These are phyloP conservation scores for human DNA, from an alignment of 2,113 vertebrate genomes.

Conservation along the genomic window GRCh38 chr16:86003001-86003500, in stretches of 20 bases:
- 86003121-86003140: accelerated
- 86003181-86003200: neutral
- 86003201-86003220: neutral
- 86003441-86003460: neutral
- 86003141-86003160: neutral
- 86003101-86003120: neutral
- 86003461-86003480: neutral
- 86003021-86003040: neutral
- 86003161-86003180: neutral
- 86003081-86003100: neutral
- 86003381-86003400: neutral
- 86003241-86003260: neutral
- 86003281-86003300: neutral
- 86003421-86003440: neutral
- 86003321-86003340: neutral
- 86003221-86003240: neutral
- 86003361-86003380: neutral
- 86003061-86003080: neutral
- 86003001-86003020: accelerated
- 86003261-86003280: neutral
- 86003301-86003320: neutral
- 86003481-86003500: neutral
- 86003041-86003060: neutral
- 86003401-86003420: neutral
- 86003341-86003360: neutral